A percentile compares a stretch with the other conserved stretches of the same genome.
Evolutionary conservation across 1,140 invertebrate genomes (phyloP).

Genomic region (Megalonaias nervosa): DNA sequence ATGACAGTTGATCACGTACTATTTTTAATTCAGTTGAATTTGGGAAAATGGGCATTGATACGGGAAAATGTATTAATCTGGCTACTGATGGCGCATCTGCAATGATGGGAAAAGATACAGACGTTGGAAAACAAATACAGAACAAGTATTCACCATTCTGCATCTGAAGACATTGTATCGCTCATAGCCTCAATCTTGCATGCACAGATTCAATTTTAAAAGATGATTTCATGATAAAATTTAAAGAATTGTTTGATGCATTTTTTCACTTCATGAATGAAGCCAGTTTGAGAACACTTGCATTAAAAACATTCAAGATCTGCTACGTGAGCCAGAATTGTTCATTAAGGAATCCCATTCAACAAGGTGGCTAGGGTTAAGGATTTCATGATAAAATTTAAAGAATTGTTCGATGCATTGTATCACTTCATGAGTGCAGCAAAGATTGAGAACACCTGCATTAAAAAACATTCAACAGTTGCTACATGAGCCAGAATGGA

Average conservation of each 20-base stretch:
- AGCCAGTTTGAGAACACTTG: constrained; percentile 8
- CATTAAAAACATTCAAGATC: constrained; percentile 14
- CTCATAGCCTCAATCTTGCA: constrained; percentile 3
- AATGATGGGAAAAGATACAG: neutral
- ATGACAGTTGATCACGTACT: too few species aligned
- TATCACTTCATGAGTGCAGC: constrained; percentile 15
- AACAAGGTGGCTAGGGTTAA: constrained; percentile 11
- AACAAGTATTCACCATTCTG: constrained; percentile 10
- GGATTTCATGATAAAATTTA: constrained; percentile 14
- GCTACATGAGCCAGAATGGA: too few species aligned
- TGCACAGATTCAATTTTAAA: constrained; percentile 8
- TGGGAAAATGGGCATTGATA: too few species aligned
- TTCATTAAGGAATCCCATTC: constrained; percentile 11
- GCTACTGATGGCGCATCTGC: constrained; percentile 3
- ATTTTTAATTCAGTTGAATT: too few species aligned
- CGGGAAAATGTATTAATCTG: neutral
- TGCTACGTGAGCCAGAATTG: constrained; percentile 10
- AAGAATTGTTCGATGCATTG: constrained; percentile 15
- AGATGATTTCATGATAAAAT: constrained; percentile 21
- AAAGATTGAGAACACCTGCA: too few species aligned
- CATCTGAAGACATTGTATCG: constrained; percentile 9
- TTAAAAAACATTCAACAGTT: too few species aligned
- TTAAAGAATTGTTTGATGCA: constrained; percentile 10
- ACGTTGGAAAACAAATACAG: neutral
- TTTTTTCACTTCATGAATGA: constrained; percentile 9